Evolutionary conservation across 2,113 vertebrate genomes (phyloP).

Genomic region (Hyaena hyaena): DNA sequence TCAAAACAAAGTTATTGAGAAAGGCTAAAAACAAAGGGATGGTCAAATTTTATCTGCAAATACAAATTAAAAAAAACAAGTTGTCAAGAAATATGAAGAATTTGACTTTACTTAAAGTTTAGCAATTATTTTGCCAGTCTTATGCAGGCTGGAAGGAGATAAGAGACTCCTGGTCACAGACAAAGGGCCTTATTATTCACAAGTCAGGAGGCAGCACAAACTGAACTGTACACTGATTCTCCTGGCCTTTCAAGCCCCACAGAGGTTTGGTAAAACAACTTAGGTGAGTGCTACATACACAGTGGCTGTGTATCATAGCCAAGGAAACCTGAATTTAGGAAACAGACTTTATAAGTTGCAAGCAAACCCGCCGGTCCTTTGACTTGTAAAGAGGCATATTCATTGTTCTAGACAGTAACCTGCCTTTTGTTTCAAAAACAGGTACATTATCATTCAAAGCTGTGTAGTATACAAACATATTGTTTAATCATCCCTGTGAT

Average conservation of each 20-base stretch:
- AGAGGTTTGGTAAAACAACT: neutral
- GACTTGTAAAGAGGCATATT: neutral
- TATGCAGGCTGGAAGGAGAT: neutral
- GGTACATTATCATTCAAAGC: neutral
- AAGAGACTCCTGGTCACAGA: neutral
- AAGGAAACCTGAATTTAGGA: neutral
- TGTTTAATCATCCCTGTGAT: neutral
- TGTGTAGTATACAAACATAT: neutral
- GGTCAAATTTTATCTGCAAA: neutral
- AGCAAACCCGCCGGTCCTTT: neutral
- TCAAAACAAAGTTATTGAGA: neutral
- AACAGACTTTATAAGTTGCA: neutral
- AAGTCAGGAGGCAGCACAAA: neutral
- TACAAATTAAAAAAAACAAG: neutral
- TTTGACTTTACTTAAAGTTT: neutral
- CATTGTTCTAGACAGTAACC: neutral
- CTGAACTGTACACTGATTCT: neutral
- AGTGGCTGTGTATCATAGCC: neutral
- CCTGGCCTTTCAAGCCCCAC: neutral
- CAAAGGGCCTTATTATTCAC: neutral
- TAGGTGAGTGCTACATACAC: fast-evolving
- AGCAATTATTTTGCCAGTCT: neutral
- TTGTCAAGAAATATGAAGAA: neutral
- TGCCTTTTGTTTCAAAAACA: neutral
- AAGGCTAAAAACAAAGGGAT: neutral